Evolutionary conservation across 92 coral and sea anemone species (phyloP), one percentile per base, ranked within the genome.

Genomic region (Heliopora coerulea): DNA sequence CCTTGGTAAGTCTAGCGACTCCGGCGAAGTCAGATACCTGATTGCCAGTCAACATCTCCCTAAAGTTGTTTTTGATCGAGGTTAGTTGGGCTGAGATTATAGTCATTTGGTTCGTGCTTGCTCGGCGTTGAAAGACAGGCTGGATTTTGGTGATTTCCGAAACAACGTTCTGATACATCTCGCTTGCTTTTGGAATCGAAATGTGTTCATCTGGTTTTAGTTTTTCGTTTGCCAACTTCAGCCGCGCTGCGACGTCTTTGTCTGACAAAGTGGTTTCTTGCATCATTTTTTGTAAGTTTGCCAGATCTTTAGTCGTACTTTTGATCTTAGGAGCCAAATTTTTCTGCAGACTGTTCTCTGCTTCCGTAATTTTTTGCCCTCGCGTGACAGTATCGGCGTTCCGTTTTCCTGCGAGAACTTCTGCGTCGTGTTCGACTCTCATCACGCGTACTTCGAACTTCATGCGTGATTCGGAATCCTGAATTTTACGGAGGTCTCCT

Each of bases 341-440:
- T 17, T 14, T 23, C 7, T 17, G 1, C 12, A 56, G 61, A 6
- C 18, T 9, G 14, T 1, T 17, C 17, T 56, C 61, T 3, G 33
- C 3, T 14, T 56, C 30, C 11, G 33, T 17, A 23, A 56, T 56
- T 3, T 23, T 3, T 56, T 56, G 61, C 18, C 18, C 61, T 56
- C 30, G 8, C 23, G 8, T 3, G 1, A 3, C 61, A 4, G 31
- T 1, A 56, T 23, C 12, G 29, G 31, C 61, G 11, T 3, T 56
- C 61, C 61, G 28, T 17, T 56, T 56, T 6, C 61, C 61, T 11
- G 61, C 29, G 3, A 56, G 61, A 56, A 56, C 61, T 23, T 56
- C 61, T 3, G 11, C 61, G 15, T 56, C 61, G 11, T 56, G 61
- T 56, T 56, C 61, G 9, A 28, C 9, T 17, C 61, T 56, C 61